A percentile compares a stretch with the other conserved stretches of the same genome.
Evolutionary conservation across 2,888 invertebrate species (phyloP).

Genomic region (Lasioglossum zephyrum): DNA sequence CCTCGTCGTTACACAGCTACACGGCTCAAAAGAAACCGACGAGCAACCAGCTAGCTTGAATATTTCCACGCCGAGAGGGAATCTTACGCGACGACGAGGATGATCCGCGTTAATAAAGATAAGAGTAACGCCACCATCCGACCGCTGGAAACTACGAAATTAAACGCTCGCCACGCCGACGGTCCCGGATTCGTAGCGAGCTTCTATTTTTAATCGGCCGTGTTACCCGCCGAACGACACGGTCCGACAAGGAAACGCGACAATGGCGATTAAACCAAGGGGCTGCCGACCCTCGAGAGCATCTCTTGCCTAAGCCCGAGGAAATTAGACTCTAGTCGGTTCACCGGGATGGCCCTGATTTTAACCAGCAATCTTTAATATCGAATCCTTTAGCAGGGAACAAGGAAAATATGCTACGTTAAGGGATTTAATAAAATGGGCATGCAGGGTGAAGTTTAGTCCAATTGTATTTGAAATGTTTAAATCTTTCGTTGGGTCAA

Average conservation of each 20-base stretch:
- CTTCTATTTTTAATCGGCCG: constrained; percentile 46
- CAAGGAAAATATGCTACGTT: neutral
- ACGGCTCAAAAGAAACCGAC: constrained; percentile 60
- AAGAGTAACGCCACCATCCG: constrained; percentile 43
- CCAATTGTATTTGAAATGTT: no score
- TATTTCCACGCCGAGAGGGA: constrained; percentile 36
- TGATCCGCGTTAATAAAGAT: constrained; percentile 58
- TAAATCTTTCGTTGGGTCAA: no score
- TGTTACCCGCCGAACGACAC: constrained; percentile 25
- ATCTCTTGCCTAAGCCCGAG: neutral
- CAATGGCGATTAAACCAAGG: constrained; percentile 24
- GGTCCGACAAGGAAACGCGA: constrained; percentile 15
- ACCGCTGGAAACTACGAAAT: constrained; percentile 36
- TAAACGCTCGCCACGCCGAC: constrained; percentile 44
- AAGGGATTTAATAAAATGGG: neutral
- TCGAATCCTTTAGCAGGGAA: neutral
- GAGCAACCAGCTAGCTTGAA: constrained; percentile 9
- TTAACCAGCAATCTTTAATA: neutral
- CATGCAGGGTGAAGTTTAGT: no score
- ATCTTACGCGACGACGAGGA: constrained; percentile 37
- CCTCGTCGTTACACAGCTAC: constrained; percentile 50
- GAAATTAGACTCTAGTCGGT: neutral
- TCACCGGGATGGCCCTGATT: neutral
- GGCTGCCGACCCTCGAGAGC: neutral
- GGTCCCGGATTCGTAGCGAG: constrained; percentile 37